Evolutionary conservation across 1,140 invertebrate species (phyloP).

Genomic region (Bilobella aurantiaca): DNA sequence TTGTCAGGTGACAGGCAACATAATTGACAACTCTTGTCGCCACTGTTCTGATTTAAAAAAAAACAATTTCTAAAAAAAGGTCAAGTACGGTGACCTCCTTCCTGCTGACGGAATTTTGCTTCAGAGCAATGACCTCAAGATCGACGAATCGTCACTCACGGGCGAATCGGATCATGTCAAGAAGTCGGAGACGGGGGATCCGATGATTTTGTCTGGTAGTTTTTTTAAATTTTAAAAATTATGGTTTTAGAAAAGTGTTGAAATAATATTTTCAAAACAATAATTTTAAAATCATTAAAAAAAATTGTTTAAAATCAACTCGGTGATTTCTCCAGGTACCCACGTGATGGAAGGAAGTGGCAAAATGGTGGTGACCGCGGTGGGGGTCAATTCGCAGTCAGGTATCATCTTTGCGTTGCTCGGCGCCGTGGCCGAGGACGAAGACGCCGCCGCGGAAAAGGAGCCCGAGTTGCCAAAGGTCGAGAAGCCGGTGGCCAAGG

Average conservation of each 20-base stretch:
- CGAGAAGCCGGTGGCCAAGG: constrained; percentile 22
- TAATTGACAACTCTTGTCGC: background rate
- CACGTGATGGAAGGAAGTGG: constrained; percentile 99
- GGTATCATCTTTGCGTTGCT: constrained; percentile 98
- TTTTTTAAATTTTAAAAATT: too few species aligned
- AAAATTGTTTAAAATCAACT: too few species aligned
- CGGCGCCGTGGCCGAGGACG: constrained; percentile 85
- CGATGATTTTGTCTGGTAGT: constrained; percentile 90
- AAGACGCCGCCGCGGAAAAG: constrained; percentile 62
- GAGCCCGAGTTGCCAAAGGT: too few species aligned
- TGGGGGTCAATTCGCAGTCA: constrained; percentile 97
- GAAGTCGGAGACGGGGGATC: constrained; percentile 84
- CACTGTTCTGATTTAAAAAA: constrained; percentile 26
- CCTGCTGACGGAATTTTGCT: constrained; percentile 96
- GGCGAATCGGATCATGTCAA: constrained; percentile 99
- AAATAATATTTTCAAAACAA: too few species aligned
- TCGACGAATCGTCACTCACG: constrained; percentile 96
- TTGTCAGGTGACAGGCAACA: constrained; percentile 57
- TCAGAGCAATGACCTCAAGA: constrained; percentile 97
- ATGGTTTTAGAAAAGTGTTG: too few species aligned
- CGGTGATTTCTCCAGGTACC: constrained; percentile 62
- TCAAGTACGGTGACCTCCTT: constrained; percentile 92
- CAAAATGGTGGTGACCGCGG: constrained; percentile 96
- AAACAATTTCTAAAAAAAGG: too few species aligned
- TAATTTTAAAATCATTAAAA: too few species aligned